phyloP scores from a whole-genome alignment of 2,113 vertebrate genomes.

The Sprattus sprattus region DNA sequence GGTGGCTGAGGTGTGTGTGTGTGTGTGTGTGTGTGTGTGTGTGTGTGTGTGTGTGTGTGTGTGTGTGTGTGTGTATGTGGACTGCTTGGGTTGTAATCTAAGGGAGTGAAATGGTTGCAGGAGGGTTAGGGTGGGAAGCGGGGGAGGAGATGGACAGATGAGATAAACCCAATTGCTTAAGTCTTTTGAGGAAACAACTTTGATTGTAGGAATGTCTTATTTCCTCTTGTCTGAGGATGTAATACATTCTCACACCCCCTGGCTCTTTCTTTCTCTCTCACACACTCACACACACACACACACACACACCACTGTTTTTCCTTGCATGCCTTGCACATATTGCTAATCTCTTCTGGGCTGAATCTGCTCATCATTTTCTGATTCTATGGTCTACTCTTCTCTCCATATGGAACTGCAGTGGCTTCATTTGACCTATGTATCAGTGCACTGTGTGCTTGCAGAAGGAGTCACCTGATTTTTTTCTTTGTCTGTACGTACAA shows the following conservation, averaged over 20 bases:
- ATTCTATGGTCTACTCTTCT: too few species aligned
- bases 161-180: background rate
- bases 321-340: background rate
- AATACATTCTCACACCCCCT: background rate
- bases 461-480: too few species aligned
- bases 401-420: too few species aligned
- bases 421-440: too few species aligned
- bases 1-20: too few species aligned
- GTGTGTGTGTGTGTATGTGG: background rate
- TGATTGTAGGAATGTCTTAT: conserved; percentile 1
- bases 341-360: background rate
- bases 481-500: background rate
- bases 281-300: background rate
- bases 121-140: background rate
- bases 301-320: background rate
- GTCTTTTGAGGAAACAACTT: background rate
- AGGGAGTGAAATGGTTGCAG: background rate
- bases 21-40: too few species aligned
- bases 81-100: conserved; percentile 14
- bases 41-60: too few species aligned
- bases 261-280: background rate
- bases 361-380: background rate
- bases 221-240: background rate
- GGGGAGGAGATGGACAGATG: background rate
- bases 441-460: background rate